A percentile compares a stretch with the other conserved stretches of the same genome.
These are phyloP conservation scores for Lichenostomus cassidix DNA, from an alignment of 2,113 vertebrate genomes.

Conservation along the genomic window DNA sequence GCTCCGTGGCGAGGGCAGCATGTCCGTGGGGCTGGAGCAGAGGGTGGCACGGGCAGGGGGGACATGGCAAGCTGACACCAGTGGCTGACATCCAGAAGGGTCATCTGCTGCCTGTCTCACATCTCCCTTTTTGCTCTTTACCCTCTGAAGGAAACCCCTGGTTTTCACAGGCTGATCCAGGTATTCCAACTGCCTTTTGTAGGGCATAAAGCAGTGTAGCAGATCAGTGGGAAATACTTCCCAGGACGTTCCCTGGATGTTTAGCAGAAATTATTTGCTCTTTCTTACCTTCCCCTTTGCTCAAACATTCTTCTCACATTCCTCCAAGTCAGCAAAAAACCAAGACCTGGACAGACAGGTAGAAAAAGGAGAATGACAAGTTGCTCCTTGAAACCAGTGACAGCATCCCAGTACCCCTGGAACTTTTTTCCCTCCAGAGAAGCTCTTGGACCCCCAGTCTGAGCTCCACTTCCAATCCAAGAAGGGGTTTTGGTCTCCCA, in stretches of 20 bases:
- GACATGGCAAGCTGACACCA: not conserved
- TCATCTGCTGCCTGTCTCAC: not conserved
- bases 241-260: not conserved
- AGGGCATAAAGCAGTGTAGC: fast-evolving
- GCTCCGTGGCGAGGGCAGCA: fast-evolving
- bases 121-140: not conserved
- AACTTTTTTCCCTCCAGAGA: not conserved
- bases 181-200: not conserved
- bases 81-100: not conserved
- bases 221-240: not conserved
- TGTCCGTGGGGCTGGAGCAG: not conserved
- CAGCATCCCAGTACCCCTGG: not conserved
- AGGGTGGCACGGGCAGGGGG: not conserved
- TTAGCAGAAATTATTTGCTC: not conserved
- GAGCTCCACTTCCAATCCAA: not conserved
- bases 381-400: not conserved
- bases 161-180: not conserved
- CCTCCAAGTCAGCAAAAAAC: not conserved
- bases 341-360: not conserved
- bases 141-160: not conserved
- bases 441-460: not conserved
- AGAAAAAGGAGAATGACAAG: not conserved
- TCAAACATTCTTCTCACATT: not conserved
- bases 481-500: not conserved
- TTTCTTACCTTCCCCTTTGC: not conserved